Percentiles rank a stretch among this genome's conserved stretches.
phyloP scores from a whole-genome alignment of 2,797 vertebrate species.

The Tragopan temminckii region DNA sequence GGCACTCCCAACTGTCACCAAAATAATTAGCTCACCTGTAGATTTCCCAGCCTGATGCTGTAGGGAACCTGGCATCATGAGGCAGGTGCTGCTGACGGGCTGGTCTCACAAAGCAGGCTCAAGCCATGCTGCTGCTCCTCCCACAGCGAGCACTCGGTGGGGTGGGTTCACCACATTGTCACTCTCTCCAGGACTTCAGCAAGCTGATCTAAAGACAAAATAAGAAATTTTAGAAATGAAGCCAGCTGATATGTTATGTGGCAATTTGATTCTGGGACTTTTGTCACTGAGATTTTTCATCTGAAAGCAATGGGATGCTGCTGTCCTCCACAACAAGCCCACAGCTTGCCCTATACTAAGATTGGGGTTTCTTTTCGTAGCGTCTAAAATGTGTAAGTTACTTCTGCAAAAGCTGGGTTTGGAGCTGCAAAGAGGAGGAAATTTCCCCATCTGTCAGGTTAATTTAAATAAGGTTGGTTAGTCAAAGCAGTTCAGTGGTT shows the following conservation, averaged over 20 bases:
- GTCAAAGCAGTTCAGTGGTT: conserved; percentile 45
- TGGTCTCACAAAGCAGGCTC: neutral
- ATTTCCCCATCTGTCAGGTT: conserved; percentile 44
- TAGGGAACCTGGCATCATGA: neutral
- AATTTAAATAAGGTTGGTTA: conserved; percentile 36
- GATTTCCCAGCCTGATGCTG: neutral
- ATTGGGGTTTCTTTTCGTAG: neutral
- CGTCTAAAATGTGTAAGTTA: neutral
- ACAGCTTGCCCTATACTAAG: neutral
- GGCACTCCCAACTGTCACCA: neutral
- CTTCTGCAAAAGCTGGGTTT: neutral
- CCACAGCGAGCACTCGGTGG: fast-evolving
- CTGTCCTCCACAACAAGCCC: neutral
- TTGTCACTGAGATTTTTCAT: neutral
- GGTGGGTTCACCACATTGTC: fast-evolving
- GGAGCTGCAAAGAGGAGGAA: conserved; percentile 1
- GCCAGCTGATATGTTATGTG: neutral
- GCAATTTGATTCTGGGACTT: neutral
- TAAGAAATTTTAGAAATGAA: neutral
- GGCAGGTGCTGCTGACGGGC: neutral
- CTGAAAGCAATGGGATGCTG: neutral
- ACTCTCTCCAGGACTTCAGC: neutral
- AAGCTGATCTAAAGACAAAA: neutral
- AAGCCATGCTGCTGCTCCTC: neutral
- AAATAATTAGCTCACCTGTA: neutral